A percentile compares a stretch with the other conserved stretches of the same genome.
These are phyloP conservation scores for Telmatochromis sp. DNA, from an alignment of 2,113 vertebrate species.

Conservation along the genomic window DNA sequence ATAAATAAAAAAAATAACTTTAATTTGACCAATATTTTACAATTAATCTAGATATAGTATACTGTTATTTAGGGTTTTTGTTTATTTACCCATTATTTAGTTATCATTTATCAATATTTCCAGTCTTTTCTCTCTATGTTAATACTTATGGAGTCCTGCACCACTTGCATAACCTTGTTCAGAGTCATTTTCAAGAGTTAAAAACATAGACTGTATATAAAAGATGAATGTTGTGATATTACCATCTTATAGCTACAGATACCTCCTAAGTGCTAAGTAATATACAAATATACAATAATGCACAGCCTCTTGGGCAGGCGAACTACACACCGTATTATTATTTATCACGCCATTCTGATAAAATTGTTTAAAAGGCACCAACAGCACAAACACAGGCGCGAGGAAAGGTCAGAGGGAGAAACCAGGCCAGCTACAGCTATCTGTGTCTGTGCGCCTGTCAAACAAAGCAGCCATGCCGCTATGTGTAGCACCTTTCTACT, in stretches of 20 bases:
- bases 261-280: not conserved
- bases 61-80: not conserved
- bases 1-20: rapidly evolving
- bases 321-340: not conserved
- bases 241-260: not conserved
- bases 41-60: not conserved
- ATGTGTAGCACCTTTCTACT: not conserved
- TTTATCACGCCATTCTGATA: not conserved
- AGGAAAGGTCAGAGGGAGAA: not conserved
- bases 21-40: not conserved
- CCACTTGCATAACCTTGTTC: not conserved
- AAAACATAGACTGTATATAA: not conserved
- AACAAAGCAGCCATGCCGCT: not conserved
- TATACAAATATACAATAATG: not conserved
- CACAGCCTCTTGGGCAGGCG: rapidly evolving
- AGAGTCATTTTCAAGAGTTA: not conserved
- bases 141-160: not conserved
- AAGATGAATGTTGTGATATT: not conserved
- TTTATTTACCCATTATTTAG: not conserved
- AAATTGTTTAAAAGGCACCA: not conserved
- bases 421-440: rapidly evolving
- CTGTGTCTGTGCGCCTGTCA: not conserved
- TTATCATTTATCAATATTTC: not conserved
- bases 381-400: rapidly evolving
- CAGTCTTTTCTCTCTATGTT: not conserved